These are phyloP conservation scores for Aleiodes sp. DNA, from an alignment of 1,140 invertebrate genomes.

Conservation along the genomic window DNA sequence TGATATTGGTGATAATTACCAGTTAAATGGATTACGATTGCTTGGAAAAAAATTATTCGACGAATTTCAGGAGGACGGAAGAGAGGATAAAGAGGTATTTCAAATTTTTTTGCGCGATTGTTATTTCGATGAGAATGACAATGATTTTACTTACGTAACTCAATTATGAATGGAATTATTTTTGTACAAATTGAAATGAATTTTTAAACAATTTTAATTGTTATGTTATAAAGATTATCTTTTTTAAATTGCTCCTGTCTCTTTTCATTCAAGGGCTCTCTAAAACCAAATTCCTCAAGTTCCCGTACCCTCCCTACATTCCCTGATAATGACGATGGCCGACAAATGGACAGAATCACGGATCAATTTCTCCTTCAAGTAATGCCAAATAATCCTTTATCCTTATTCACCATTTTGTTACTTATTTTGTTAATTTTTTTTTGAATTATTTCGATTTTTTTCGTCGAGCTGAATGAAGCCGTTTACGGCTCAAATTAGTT, in stretches of 20 bases:
- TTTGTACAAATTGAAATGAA: not conserved
- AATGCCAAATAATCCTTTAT: not conserved
- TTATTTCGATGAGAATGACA: constrained; percentile 23
- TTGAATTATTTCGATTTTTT: too few species aligned
- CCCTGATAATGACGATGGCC: not conserved
- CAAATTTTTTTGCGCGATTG: constrained; percentile 20
- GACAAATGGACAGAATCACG: not conserved
- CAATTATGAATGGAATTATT: not conserved
- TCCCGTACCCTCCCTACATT: not conserved
- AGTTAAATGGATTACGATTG: constrained; percentile 46
- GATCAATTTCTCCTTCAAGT: constrained; percentile 7
- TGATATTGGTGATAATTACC: constrained; percentile 22
- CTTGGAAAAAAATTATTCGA: constrained; percentile 48
- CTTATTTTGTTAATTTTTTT: too few species aligned
- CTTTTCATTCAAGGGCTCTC: not conserved
- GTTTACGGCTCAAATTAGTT: too few species aligned
- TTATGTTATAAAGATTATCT: not conserved
- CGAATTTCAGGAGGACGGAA: constrained; percentile 41
- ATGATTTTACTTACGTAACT: constrained; percentile 19
- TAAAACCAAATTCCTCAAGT: constrained; percentile 4
- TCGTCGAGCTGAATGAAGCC: too few species aligned
- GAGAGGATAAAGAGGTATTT: constrained; percentile 40
- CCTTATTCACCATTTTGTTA: not conserved
- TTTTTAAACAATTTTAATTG: constrained; percentile 10
- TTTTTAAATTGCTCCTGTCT: not conserved